Percentiles rank a stretch among this genome's conserved stretches.
phyloP scores from a whole-genome alignment of 1,140 invertebrate species.

The Hyphantria cunea region DNA sequence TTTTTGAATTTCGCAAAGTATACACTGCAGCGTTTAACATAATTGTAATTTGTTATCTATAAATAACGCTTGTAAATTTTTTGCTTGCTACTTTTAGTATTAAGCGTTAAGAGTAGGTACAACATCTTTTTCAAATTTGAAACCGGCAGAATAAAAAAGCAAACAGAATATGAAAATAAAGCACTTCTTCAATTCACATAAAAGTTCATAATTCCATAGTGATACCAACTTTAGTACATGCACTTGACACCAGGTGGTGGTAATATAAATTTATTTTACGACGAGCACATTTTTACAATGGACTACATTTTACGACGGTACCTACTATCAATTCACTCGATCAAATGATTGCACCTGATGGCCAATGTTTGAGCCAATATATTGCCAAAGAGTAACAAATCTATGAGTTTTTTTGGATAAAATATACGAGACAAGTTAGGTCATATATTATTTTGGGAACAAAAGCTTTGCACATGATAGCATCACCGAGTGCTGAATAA shows the following conservation, averaged over 20 bases:
- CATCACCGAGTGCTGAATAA: too few species aligned
- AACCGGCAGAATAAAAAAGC: not conserved
- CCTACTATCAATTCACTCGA: constrained; percentile 1
- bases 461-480: too few species aligned
- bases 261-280: constrained; percentile 15
- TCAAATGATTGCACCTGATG: constrained; percentile 5
- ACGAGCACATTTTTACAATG: constrained; percentile 16
- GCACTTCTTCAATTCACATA: not conserved
- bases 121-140: too few species aligned
- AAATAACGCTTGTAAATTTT: too few species aligned
- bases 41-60: too few species aligned
- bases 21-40: too few species aligned
- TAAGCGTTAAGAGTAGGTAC: too few species aligned
- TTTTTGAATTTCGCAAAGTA: too few species aligned
- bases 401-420: not conserved
- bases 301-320: constrained; percentile 9
- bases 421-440: not conserved
- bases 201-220: not conserved
- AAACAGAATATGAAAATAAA: not conserved
- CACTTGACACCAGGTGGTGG: constrained; percentile 6
- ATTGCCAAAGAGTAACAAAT: not conserved
- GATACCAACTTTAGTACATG: not conserved
- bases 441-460: not conserved
- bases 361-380: not conserved
- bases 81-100: too few species aligned